Percentiles rank a stretch among this genome's conserved stretches.
Conservation (phyloP, 2,888 invertebrate genomes). For the Pherbina coryleti region DNA sequence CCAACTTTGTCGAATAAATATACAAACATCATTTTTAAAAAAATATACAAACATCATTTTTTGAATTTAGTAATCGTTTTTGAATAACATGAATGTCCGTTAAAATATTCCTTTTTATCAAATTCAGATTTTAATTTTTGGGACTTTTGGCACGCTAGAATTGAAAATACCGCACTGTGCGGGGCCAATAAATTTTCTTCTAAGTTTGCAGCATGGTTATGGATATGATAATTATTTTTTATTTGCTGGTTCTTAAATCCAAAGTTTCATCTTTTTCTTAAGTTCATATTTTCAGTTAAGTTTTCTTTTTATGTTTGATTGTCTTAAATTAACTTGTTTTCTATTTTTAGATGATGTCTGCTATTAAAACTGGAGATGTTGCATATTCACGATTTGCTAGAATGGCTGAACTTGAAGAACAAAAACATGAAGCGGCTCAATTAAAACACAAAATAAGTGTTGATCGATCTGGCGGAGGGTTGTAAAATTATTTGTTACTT, state of each 20-base stretch:
- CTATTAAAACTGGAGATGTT: slow-evolving; percentile 95
- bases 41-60: no score
- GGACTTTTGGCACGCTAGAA: no score
- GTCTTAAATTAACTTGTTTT: not conserved
- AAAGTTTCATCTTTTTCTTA: not conserved
- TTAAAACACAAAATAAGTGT: slow-evolving; percentile 87
- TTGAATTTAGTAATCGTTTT: no score
- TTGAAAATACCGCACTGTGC: no score
- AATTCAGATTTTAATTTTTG: no score
- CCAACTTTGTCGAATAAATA: no score
- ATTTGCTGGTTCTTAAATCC: not conserved
- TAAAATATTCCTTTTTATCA: no score
- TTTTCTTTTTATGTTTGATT: not conserved
- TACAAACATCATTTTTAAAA: no score
- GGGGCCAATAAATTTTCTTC: no score
- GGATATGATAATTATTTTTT: no score
- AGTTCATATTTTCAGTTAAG: not conserved
- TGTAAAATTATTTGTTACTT: slow-evolving; percentile 72
- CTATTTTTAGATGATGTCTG: slow-evolving; percentile 91
- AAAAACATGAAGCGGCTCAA: slow-evolving; percentile 81
- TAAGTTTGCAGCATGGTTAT: no score
- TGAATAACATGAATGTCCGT: no score
- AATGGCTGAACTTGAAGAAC: slow-evolving; percentile 93
- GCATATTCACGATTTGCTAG: slow-evolving; percentile 95
- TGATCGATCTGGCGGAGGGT: slow-evolving; percentile 95